Conservation (phyloP, 2,888 invertebrate genomes). For the Tachina lurida region DNA sequence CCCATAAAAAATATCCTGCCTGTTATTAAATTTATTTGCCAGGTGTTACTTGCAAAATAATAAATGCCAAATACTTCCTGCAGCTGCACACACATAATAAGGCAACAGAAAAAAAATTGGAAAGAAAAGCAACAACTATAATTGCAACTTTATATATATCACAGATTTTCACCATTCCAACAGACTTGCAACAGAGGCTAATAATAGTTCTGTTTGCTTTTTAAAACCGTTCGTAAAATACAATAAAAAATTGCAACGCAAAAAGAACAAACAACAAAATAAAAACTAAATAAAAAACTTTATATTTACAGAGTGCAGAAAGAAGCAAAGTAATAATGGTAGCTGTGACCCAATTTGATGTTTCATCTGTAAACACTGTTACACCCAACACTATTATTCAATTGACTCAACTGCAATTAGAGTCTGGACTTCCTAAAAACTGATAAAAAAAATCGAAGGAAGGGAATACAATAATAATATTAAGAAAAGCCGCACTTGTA, state of each 20-base stretch:
- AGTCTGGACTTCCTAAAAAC: conserved; percentile 26
- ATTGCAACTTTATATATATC: conserved; percentile 31
- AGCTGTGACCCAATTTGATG: conserved; percentile 66
- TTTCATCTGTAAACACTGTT: conserved; percentile 44
- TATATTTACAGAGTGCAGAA: conserved; percentile 39
- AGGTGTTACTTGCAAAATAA: conserved; percentile 48
- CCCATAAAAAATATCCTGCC: conserved; percentile 3
- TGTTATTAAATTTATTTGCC: conserved; percentile 28
- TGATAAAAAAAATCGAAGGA: conserved; percentile 1
- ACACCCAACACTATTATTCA: conserved; percentile 45
- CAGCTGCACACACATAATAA: conserved; percentile 28
- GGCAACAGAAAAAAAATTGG: conserved; percentile 31
- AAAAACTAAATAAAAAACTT: conserved; percentile 24
- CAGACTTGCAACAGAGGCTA: conserved; percentile 38
- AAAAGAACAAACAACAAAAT: background rate
- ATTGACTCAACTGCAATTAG: conserved; percentile 45
- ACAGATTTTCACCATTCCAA: background rate
- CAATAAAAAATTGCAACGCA: conserved; percentile 36
- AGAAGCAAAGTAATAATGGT: conserved; percentile 44
- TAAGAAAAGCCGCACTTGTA: conserved; percentile 26
- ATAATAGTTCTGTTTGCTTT: conserved; percentile 2
- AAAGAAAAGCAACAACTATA: conserved; percentile 48
- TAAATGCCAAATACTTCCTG: conserved; percentile 44
- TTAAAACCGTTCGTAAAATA: conserved; percentile 5
- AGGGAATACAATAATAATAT: conserved; percentile 23